phyloP scores from a whole-genome alignment of 2,797 vertebrate genomes.

The Smutsia temminckii region DNA sequence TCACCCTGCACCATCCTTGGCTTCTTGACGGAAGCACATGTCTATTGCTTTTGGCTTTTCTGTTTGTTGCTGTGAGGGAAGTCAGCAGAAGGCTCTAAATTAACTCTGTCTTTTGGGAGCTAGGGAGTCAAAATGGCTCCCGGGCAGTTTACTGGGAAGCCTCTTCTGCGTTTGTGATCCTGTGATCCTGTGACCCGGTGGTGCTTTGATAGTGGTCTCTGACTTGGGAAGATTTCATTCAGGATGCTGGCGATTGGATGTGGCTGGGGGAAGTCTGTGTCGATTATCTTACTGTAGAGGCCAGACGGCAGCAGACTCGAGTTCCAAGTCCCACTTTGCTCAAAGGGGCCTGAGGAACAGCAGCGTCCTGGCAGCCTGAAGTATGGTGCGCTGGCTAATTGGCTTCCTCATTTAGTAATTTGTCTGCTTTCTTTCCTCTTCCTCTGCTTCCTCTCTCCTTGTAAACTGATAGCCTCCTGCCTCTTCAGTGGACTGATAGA shows the following conservation, averaged over 20 bases:
- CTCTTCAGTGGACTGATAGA: constrained; percentile 86
- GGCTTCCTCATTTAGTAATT: constrained; percentile 89
- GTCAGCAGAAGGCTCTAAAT: constrained; percentile 52
- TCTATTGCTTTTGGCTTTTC: constrained; percentile 56
- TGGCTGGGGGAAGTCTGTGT: constrained; percentile 40
- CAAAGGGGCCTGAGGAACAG: constrained; percentile 73
- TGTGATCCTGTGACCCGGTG: background rate
- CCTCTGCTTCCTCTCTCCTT: constrained; percentile 88
- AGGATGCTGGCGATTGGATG: constrained; percentile 19
- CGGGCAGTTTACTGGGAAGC: background rate
- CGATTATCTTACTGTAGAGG: constrained; percentile 16
- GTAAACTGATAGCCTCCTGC: constrained; percentile 90
- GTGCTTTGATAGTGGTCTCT: background rate
- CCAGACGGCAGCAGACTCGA: constrained; percentile 55
- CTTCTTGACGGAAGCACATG: background rate
- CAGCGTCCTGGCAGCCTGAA: constrained; percentile 78
- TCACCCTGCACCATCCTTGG: background rate
- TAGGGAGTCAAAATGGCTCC: background rate
- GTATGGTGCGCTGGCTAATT: constrained; percentile 83
- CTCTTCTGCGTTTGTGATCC: constrained; percentile 30
- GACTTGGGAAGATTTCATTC: constrained; percentile 48
- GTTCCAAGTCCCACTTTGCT: constrained; percentile 61
- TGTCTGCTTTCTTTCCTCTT: constrained; percentile 92
- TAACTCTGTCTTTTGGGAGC: constrained; percentile 26
- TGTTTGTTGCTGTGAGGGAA: background rate